Evolutionary conservation across 2,113 vertebrate species (phyloP), one percentile per base, ranked within the genome.

Genomic region (Morone saxatilis): DNA sequence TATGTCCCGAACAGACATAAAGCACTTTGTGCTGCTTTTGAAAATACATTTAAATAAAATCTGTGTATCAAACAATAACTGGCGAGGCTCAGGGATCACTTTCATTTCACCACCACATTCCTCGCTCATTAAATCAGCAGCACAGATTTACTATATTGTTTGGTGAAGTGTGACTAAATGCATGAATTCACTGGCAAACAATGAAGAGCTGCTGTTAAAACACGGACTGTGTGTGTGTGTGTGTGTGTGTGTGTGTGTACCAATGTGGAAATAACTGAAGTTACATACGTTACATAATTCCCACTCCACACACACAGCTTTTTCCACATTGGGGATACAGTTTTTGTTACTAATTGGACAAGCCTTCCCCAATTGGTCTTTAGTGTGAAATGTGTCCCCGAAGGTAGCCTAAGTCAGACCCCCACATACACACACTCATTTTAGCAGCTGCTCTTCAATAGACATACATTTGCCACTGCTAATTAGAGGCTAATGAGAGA

Each of bases 191-290:
- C 48, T n/a, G 54, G 60, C 51, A 54, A 59, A 81, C 78, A 71
- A 76, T 68, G 68, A 83, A 53, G 50, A 78, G 69, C 80, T 78
- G 80, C 80, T 82, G 63, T 74, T 69, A 68, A 76, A 59, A 71
- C 77, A 76, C 1, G 3, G 9, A 71, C n/a, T 11, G 9, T 66
- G 1, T 47, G 51, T 41, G 57, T 70, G 56, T 70, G 51, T 47
- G 40, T 77, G 31, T 72, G 53, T 60, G 66, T 57, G 57, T 71
- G 36, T 67, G 43, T 66, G 66, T 65, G 56, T 70, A 17, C 54
- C 56, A 8, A 11, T n/a, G 50, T n/a, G 31, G 36, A 54, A 31
- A 70, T 54, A 70, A 70, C 36, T 54, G 12, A 11, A 70, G 50
- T 22, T 53, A 16, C 7, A 56, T 53, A 40, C 48, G n/a, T 20